Conservation (phyloP, 2,797 vertebrate species). For the Rousettus madagascariensis region DNA sequence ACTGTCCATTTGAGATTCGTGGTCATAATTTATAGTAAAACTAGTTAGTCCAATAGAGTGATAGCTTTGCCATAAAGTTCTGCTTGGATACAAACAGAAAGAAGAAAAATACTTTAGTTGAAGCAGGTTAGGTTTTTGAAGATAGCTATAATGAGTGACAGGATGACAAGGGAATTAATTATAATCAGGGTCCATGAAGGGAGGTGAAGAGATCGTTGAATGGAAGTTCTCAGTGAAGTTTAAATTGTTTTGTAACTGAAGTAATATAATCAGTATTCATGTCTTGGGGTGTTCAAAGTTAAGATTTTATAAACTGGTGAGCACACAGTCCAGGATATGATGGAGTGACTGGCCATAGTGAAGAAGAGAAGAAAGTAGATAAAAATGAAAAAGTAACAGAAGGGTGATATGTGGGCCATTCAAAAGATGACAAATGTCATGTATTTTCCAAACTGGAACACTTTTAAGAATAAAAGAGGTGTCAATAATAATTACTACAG, state of each 20-base stretch:
- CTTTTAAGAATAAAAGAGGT: background rate
- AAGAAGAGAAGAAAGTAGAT: background rate
- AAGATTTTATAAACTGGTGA: background rate
- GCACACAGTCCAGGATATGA: accelerated
- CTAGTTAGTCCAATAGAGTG: background rate
- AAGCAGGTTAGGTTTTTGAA: background rate
- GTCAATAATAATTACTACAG: background rate
- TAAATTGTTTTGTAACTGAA: background rate
- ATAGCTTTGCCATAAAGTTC: background rate
- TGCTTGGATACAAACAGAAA: background rate
- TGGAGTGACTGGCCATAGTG: no score
- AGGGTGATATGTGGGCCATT: no score
- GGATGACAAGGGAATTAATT: accelerated
- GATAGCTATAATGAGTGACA: no score
- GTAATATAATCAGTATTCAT: background rate
- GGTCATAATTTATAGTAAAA: background rate
- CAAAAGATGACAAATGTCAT: background rate
- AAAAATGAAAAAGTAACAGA: background rate
- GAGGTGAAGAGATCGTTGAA: background rate
- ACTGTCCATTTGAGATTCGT: background rate
- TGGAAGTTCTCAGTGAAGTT: background rate
- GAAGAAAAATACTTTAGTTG: background rate
- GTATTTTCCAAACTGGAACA: background rate
- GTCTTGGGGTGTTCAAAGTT: background rate
- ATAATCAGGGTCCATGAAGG: background rate